Percentiles rank a stretch among this genome's conserved stretches.
Evolutionary conservation across 1,140 invertebrate species (phyloP).

Genomic region (Atta colombica): DNA sequence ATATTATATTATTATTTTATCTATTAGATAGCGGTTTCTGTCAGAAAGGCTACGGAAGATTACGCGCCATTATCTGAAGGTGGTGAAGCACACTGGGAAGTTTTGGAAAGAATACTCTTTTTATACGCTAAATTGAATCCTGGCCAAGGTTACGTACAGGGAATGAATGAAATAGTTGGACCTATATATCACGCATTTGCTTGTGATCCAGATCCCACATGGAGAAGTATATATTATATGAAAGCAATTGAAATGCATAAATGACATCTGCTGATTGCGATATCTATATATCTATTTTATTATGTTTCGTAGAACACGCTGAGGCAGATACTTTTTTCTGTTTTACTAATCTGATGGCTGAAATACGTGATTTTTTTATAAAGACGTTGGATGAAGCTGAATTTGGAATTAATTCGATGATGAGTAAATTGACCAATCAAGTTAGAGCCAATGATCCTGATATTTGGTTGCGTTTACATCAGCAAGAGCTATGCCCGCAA

Average conservation of each 20-base stretch:
- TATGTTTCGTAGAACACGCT: constrained; percentile 91
- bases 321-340: constrained; percentile 99
- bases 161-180: constrained; percentile 99
- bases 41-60: constrained; percentile 91
- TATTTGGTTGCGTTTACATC: constrained; percentile 92
- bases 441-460: constrained; percentile 92
- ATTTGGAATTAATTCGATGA: constrained; percentile 95
- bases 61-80: constrained; percentile 94
- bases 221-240: constrained; percentile 89
- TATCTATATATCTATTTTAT: not conserved
- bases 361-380: constrained; percentile 99
- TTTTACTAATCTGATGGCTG: constrained; percentile 98
- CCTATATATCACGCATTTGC: constrained; percentile 99
- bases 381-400: constrained; percentile 97
- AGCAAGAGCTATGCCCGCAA: constrained; percentile 96
- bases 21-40: constrained; percentile 88
- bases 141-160: constrained; percentile 98
- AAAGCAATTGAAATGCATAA: not conserved
- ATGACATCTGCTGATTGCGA: not conserved
- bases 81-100: constrained; percentile 97
- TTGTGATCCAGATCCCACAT: constrained; percentile 93
- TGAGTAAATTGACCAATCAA: constrained; percentile 92
- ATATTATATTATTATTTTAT: constrained; percentile 47
- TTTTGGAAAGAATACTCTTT: constrained; percentile 98
- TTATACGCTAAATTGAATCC: constrained; percentile 99